A percentile compares a stretch with the other conserved stretches of the same genome.
phyloP scores from a whole-genome alignment of 1,140 invertebrate species.

The Heliconius himera region DNA sequence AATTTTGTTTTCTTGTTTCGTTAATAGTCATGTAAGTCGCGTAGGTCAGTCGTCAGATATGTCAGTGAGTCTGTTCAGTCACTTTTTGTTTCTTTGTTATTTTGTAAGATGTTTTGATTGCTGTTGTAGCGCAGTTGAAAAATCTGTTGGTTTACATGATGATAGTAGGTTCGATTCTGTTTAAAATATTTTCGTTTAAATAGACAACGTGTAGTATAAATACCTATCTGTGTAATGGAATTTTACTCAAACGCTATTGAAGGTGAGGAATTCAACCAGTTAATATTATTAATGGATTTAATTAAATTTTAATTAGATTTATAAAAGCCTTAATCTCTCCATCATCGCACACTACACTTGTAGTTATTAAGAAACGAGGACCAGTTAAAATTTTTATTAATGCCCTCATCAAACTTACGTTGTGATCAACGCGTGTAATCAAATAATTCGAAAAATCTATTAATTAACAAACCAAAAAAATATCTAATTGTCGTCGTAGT shows the following conservation, averaged over 20 bases:
- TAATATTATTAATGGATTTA: background rate
- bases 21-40: background rate
- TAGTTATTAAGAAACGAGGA: background rate
- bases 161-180: too few relatives aligned
- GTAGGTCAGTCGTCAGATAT: background rate
- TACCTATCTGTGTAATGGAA: background rate
- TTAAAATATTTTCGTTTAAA: too few relatives aligned
- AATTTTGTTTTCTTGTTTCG: background rate
- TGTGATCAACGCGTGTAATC: conserved; percentile 15
- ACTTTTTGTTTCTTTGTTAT: background rate
- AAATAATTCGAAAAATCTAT: conserved; percentile 26
- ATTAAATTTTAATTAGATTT: background rate
- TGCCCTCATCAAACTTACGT: conserved; percentile 8
- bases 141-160: too few relatives aligned
- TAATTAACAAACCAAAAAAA: conserved; percentile 18
- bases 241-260: background rate
- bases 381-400: conserved; percentile 18
- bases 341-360: background rate
- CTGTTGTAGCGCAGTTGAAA: too few relatives aligned
- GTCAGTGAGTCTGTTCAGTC: background rate
- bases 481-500: conserved; percentile 16
- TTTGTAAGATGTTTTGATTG: too few relatives aligned
- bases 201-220: too few relatives aligned
- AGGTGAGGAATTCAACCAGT: background rate
- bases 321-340: background rate